Base-by-base conservation (phyloP, 2,113 vertebrate genomes). In the Pterophyllum scalare region DNA sequence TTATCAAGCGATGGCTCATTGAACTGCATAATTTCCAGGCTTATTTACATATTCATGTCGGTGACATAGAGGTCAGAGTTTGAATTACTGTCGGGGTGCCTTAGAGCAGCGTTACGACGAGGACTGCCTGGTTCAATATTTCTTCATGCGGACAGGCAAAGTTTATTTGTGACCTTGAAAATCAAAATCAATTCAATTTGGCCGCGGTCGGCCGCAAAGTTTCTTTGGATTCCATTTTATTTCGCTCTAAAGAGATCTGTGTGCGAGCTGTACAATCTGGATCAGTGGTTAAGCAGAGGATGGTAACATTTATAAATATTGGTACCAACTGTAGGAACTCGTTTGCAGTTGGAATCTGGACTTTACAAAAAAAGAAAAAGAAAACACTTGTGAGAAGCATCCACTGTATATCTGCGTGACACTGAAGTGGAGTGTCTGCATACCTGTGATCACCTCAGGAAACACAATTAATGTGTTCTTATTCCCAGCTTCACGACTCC, bases 41-140 rank as follows among this genome's bases (percentile, higher is more conserved):
- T 67, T 5, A 84, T 90, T 67, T 88, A 22, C 87, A 89, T 89
- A 85, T 87, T 87, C 74, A 83, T 70, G 59, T 2, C 2, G 1
- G 19, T 67, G 54, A 62, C 0, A 2, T 7, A 7, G 59, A 82
- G 81, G 77, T 83, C 74, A 87, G 77, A 62, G 49, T 60, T 77
- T 56, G 46, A 82, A 59, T 64, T 46, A 24, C 2, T 46, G 26
- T 79, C 52, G 33, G 46, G 52, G 65, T 72, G 65, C 65, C 43
- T 52, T 52, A 52, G 26, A 72, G 52, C 24, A 31, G 20, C 19
- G 49, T 52, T 70, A 70, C 52, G 65, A 43, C 20, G 65, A 52
- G 17, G 65, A 52, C 43, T 52, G 24, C 49, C 17, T 70, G 24
- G 26, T 20, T 72, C 17, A 52, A 46, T 52, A 28, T 72, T 72